Evolutionary conservation across 2,888 invertebrate genomes (phyloP).

Genomic region (Parascotia fuliginaria): DNA sequence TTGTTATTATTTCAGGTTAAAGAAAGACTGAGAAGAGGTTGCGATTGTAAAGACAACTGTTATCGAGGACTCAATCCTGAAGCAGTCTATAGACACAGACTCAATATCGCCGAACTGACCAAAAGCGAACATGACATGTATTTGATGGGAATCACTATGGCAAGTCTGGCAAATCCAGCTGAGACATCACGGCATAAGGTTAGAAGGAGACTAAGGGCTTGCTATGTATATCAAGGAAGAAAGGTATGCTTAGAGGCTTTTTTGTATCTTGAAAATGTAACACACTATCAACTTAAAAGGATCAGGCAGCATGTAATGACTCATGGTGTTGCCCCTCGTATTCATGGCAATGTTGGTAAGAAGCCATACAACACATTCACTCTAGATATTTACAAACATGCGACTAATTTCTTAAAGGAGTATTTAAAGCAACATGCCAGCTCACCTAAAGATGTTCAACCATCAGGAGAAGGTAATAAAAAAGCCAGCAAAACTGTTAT

Average conservation of each 20-base stretch:
- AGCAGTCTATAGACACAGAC: slow-evolving; percentile 90
- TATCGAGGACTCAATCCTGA: slow-evolving; percentile 91
- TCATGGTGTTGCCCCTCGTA: slow-evolving; percentile 91
- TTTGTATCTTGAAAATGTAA: slow-evolving; percentile 92
- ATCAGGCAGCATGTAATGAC: slow-evolving; percentile 92
- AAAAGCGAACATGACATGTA: slow-evolving; percentile 95
- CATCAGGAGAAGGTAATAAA: slow-evolving; percentile 77
- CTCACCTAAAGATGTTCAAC: slow-evolving; percentile 81
- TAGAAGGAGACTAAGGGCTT: slow-evolving; percentile 89
- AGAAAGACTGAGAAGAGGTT: slow-evolving; percentile 89
- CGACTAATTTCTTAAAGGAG: slow-evolving; percentile 90
- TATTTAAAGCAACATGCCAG: slow-evolving; percentile 89
- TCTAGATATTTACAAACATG: slow-evolving; percentile 91
- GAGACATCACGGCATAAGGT: slow-evolving; percentile 90
- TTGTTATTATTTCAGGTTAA: slow-evolving; percentile 84
- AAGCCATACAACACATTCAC: slow-evolving; percentile 93
- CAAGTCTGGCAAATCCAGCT: slow-evolving; percentile 90
- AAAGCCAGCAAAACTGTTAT: slow-evolving; percentile 81
- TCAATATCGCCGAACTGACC: slow-evolving; percentile 92
- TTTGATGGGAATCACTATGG: slow-evolving; percentile 94
- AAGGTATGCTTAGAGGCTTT: slow-evolving; percentile 92
- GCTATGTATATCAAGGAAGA: slow-evolving; percentile 92
- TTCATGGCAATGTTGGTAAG: slow-evolving; percentile 92
- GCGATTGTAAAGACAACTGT: slow-evolving; percentile 92
- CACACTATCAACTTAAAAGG: slow-evolving; percentile 91